phyloP scores from a whole-genome alignment of 2,797 vertebrate genomes.

The Oophaga sylvatica region DNA sequence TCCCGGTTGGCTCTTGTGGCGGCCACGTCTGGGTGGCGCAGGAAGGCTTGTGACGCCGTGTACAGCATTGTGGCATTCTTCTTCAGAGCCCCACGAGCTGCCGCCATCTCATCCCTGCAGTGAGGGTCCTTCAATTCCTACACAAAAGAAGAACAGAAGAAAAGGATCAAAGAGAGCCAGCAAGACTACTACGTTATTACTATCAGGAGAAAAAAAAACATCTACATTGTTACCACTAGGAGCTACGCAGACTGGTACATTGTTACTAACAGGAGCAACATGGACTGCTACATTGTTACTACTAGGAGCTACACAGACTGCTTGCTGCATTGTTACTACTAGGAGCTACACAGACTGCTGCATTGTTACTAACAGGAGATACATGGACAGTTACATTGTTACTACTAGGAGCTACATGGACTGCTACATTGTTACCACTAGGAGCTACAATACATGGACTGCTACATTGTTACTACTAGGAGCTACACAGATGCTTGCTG shows the following conservation, averaged over 20 bases:
- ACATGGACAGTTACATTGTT: not conserved
- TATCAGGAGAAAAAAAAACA: not conserved
- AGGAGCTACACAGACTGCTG: no score
- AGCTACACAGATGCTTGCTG: not conserved
- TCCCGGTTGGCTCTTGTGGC: constrained; percentile 96
- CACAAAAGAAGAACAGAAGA: not conserved
- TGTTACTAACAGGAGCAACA: not conserved
- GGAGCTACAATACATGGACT: not conserved
- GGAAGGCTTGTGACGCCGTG: constrained; percentile 94
- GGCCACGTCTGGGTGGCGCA: constrained; percentile 94
- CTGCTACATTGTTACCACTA: not conserved
- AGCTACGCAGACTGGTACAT: not conserved
- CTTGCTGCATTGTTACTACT: not conserved
- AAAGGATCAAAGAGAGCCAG: not conserved
- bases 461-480: not conserved
- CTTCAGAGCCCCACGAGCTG: constrained; percentile 93
- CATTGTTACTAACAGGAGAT: not conserved
- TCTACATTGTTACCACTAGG: not conserved
- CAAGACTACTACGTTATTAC: not conserved
- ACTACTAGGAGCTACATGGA: not conserved
- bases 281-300: not conserved
- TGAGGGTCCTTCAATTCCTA: constrained; percentile 98
- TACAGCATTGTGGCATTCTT: constrained; percentile 99
- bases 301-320: not conserved
- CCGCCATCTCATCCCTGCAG: constrained; percentile 97